A percentile compares a stretch with the other conserved stretches of the same genome.
Evolutionary conservation across 1,140 invertebrate genomes (phyloP).

Genomic region (Bombus cullumanus): DNA sequence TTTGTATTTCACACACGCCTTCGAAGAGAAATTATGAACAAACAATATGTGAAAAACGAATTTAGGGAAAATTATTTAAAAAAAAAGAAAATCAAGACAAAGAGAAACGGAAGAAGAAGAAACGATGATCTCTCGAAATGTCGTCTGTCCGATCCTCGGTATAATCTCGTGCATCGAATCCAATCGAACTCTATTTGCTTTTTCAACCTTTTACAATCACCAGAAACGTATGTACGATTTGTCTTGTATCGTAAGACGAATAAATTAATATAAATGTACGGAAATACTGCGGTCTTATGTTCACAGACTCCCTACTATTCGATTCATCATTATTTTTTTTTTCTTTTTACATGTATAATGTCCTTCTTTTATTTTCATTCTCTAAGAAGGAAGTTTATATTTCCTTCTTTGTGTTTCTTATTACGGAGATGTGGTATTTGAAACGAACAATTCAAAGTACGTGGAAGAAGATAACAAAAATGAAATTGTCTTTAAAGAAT

Average conservation of each 20-base stretch:
- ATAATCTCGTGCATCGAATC: conserved; percentile 71
- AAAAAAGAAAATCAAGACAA: not conserved
- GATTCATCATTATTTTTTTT: not conserved
- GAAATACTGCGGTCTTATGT: not conserved
- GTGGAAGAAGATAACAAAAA: too few relatives aligned
- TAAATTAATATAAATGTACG: conserved; percentile 73
- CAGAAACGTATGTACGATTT: conserved; percentile 71
- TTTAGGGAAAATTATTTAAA: not conserved
- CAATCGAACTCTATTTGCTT: conserved; percentile 73
- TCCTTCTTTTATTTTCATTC: not conserved
- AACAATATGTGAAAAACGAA: not conserved
- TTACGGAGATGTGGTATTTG: not conserved
- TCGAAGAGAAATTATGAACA: conserved; percentile 19
- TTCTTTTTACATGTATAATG: too few relatives aligned
- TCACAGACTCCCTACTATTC: too few relatives aligned
- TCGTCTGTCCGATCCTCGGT: conserved; percentile 61
- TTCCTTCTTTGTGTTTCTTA: not conserved
- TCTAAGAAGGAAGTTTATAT: not conserved
- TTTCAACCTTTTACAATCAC: conserved; percentile 73
- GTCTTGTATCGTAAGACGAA: conserved; percentile 74
- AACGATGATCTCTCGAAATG: conserved; percentile 57
- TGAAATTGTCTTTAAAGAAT: too few relatives aligned
- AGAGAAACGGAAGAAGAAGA: not conserved
- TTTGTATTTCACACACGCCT: conserved; percentile 57
- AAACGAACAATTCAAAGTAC: not conserved